Evolutionary conservation across 2,888 invertebrate genomes (phyloP), one percentile per base, ranked within the genome.

Genomic region (Tenodera sinensis): DNA sequence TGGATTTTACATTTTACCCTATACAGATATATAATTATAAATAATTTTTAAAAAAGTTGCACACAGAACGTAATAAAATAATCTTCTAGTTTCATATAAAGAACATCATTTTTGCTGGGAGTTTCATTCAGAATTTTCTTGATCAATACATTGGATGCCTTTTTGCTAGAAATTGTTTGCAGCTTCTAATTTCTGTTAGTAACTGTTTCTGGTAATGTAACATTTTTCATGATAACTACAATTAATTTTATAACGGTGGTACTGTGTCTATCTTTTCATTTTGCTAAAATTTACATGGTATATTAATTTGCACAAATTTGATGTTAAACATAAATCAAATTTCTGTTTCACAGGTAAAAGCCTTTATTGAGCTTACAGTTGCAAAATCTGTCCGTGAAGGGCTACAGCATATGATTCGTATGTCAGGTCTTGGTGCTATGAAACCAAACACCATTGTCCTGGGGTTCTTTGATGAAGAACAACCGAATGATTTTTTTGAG

Each of bases 341-440:
- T 86, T 90, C 15, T 30, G n/a, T 85, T 88, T 27, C 91, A 3
- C 91, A 95, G 95, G 95, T 97, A 25, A 99, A 99, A 93, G 99
- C 99, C 0, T 99, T 99, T 93, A 97, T 98, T 0, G 99, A 99
- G 94, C 94, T 99, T 14, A 99, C 99, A 0, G 94, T 99, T 15
- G 97, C 98, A 0, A 94, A 95, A 89, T 96, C 96, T 0, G 96
- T 99, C 0, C 95, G 99, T 0, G 97, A 97, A 91, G 99, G 99
- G 3, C 95, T 99, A 84, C 97, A 98, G 90, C 99, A 99, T 93
- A 94, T 99, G 91, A 96, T 98, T 87, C 95, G 99, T 54, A 94
- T 99, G 90, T 96, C 98, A 0, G 99, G 99, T 4, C 96, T 99
- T 92, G 99, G 99, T 1, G 99, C 99, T 25, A 99, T 99, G 99